Percentiles rank a stretch among this genome's conserved stretches.
These are phyloP conservation scores for Muricea muricata DNA, from an alignment of 92 coral and sea anemone genomes.

Conservation along the genomic window DNA sequence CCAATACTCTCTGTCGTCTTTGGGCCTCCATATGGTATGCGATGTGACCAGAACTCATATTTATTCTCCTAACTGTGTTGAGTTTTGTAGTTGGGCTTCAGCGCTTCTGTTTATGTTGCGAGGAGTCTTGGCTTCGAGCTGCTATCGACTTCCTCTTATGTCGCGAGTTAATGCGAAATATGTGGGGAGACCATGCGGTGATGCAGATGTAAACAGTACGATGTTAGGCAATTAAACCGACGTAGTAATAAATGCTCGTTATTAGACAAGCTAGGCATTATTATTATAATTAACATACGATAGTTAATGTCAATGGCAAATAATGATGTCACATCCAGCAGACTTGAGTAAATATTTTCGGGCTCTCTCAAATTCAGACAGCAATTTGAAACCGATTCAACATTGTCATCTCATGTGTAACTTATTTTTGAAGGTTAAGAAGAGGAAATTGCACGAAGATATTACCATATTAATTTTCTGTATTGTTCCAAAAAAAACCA, in stretches of 20 bases:
- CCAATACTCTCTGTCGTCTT: constrained; percentile 81
- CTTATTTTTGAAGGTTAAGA: too few relatives aligned
- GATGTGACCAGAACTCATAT: constrained; percentile 46
- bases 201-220: neutral
- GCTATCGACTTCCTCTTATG: neutral
- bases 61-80: too few relatives aligned
- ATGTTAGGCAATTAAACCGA: neutral
- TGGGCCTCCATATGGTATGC: constrained; percentile 92
- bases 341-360: neutral
- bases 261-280: neutral
- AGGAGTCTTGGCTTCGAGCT: neutral
- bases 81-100: too few relatives aligned
- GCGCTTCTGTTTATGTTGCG: too few relatives aligned
- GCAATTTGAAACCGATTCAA: constrained; percentile 12
- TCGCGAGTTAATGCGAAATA: neutral
- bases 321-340: neutral
- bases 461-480: too few relatives aligned
- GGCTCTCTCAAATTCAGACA: neutral
- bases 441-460: too few relatives aligned
- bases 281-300: neutral
- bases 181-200: too few relatives aligned
- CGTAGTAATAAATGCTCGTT: neutral
- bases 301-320: neutral
- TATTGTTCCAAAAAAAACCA: too few relatives aligned
- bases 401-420: too few relatives aligned